Base-by-base conservation (phyloP, 2,113 vertebrate species). In the Microtus pennsylvanicus region DNA sequence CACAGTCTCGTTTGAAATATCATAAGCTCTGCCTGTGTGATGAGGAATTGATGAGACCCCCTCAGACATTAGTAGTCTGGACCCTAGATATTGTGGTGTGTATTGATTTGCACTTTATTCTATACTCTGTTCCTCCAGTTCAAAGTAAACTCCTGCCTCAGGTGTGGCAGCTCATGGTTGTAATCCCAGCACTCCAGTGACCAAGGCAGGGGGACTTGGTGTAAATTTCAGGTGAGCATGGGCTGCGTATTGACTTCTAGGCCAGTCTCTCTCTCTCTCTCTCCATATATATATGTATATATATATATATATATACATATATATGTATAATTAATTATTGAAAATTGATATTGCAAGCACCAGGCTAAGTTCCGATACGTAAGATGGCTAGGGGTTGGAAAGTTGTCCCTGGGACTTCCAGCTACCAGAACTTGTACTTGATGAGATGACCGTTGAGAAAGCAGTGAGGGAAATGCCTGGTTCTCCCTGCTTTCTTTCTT, bases 361-460 rank as follows among this genome's bases (percentile, higher is more conserved):
- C 4, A 69, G 28, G 70, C 35, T 93, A 67, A 87, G 35, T 87
- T 89, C 45, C 30, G 58, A 50, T 70, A n/a, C 95, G 22, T 4
- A 16, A 92, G 33, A 70, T 93, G 33, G 82, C 42, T 95, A 19
- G 67, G 33, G 24, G 17, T 70, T 87, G 81, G 89, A 81, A 90
- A 94, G 74, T 58, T 80, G 17, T 38, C 42, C 21, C 47, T 87
- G 0, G 21, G 33, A 89, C 38, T 69, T 89, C 82, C 61, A 63
- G 42, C 72, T 78, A 38, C 22, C 61, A 35, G 61, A 82, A 95
- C 42, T 35, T 63, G 22, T 19, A 45, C 50, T 87, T 78, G 42
- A 91, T 35, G 78, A 86, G 42, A 91, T 35, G 78, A 86, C 30
- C 52, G 28, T 14, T 91, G 74, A 65, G 26, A 74, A 70, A 42